These are phyloP conservation scores for Nylanderia fulva DNA, from an alignment of 1,140 invertebrate genomes.

Conservation along the genomic window DNA sequence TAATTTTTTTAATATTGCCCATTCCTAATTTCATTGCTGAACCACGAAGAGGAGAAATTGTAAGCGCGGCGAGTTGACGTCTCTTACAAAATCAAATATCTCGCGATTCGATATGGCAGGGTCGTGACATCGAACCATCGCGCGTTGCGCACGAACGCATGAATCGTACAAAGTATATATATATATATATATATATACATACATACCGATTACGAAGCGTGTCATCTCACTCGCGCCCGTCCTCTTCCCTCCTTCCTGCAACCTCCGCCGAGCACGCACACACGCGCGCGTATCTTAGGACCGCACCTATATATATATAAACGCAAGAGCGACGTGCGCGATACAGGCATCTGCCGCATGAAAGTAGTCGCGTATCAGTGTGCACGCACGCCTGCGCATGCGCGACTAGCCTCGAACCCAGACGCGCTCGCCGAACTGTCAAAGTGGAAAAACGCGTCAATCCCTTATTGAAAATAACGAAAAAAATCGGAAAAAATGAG, in stretches of 20 bases:
- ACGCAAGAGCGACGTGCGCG: constrained; percentile 28
- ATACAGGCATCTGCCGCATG: no score
- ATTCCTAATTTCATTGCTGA: background rate
- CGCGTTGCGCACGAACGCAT: background rate
- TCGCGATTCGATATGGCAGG: constrained; percentile 34
- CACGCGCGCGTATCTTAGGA: constrained; percentile 36
- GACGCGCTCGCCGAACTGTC: background rate
- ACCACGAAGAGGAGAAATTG: background rate
- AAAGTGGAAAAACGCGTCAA: background rate
- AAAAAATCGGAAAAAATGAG: background rate
- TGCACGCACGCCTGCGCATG: constrained; percentile 14
- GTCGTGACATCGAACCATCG: constrained; percentile 54
- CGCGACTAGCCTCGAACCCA: constrained; percentile 79
- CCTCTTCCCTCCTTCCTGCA: constrained; percentile 16
- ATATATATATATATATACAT: no score
- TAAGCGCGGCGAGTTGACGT: background rate
- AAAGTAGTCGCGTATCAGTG: no score
- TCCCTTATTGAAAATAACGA: background rate
- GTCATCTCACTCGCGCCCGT: background rate
- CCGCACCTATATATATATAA: constrained; percentile 37
- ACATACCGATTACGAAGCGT: constrained; percentile 1
- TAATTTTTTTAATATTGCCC: no score
- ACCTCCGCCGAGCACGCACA: constrained; percentile 19
- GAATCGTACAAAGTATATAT: constrained; percentile 8
- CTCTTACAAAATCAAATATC: background rate